Percentiles rank a stretch among this genome's conserved stretches.
These are phyloP conservation scores for Thelaira solivaga DNA, from an alignment of 2,888 invertebrate species.

Conservation along the genomic window DNA sequence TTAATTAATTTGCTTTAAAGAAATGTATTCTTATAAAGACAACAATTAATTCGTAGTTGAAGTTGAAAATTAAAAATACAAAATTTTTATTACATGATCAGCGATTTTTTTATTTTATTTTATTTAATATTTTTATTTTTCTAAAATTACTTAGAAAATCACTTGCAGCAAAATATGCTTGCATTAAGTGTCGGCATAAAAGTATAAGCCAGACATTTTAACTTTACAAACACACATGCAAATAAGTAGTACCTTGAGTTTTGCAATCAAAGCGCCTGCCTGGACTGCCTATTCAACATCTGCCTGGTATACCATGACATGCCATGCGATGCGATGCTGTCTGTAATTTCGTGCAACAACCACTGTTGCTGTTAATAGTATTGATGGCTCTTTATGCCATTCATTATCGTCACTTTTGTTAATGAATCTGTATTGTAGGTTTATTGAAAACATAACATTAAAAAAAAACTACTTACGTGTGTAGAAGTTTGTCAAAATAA, in stretches of 20 bases:
- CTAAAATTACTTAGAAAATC: slow-evolving; percentile 55
- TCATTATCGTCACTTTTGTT: slow-evolving; percentile 59
- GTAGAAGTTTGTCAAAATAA: slow-evolving; percentile 44
- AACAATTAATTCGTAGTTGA: not conserved
- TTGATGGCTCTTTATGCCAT: slow-evolving; percentile 53
- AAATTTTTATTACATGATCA: slow-evolving; percentile 37
- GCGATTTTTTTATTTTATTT: not conserved
- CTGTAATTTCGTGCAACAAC: not conserved
- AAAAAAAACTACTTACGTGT: not conserved
- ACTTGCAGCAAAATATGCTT: slow-evolving; percentile 42
- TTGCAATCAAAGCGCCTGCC: slow-evolving; percentile 48
- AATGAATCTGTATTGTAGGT: slow-evolving; percentile 45
- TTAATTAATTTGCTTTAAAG: slow-evolving; percentile 57
- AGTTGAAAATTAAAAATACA: slow-evolving; percentile 23
- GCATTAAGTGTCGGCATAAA: slow-evolving; percentile 50
- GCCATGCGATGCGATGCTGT: not conserved
- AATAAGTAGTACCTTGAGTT: slow-evolving; percentile 31
- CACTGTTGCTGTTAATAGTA: not conserved
- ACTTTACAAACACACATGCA: not conserved
- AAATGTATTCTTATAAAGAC: slow-evolving; percentile 1
- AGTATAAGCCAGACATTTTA: slow-evolving; percentile 41
- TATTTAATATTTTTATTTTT: slow-evolving; percentile 34
- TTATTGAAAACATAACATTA: not conserved
- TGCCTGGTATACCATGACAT: slow-evolving; percentile 8
- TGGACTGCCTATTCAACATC: slow-evolving; percentile 17